A percentile compares a stretch with the other conserved stretches of the same genome.
phyloP scores from a whole-genome alignment of 2,113 vertebrate genomes.

The Crotalus tigris region DNA sequence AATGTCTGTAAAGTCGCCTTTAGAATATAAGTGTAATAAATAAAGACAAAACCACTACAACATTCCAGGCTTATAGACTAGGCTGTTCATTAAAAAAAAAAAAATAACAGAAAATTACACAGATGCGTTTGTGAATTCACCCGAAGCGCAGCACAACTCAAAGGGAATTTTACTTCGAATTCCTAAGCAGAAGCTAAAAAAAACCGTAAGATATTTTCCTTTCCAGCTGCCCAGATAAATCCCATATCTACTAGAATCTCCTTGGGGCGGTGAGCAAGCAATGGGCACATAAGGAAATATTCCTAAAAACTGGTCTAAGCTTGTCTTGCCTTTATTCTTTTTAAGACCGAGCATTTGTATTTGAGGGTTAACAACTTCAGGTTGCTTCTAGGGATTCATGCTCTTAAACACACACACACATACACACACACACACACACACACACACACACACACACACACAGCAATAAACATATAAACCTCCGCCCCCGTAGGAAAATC shows the following conservation, averaged over 20 bases:
- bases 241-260: background rate
- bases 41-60: background rate
- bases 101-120: background rate
- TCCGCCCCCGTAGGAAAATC: background rate
- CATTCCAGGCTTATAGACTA: background rate
- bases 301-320: background rate
- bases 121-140: background rate
- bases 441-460: background rate
- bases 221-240: background rate
- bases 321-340: background rate
- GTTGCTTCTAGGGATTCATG: background rate
- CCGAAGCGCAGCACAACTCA: background rate
- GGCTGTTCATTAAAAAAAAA: background rate
- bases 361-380: background rate
- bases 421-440: background rate
- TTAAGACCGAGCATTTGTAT: background rate
- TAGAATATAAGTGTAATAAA: background rate
- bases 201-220: background rate
- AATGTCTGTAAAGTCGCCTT: background rate
- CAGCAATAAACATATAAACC: background rate
- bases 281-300: background rate
- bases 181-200: background rate
- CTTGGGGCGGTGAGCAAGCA: background rate
- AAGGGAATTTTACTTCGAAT: background rate
- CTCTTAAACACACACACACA: background rate